Percentiles rank a stretch among this genome's conserved stretches.
Conservation (phyloP, 1,140 invertebrate genomes). For the Mercenaria mercenaria region DNA sequence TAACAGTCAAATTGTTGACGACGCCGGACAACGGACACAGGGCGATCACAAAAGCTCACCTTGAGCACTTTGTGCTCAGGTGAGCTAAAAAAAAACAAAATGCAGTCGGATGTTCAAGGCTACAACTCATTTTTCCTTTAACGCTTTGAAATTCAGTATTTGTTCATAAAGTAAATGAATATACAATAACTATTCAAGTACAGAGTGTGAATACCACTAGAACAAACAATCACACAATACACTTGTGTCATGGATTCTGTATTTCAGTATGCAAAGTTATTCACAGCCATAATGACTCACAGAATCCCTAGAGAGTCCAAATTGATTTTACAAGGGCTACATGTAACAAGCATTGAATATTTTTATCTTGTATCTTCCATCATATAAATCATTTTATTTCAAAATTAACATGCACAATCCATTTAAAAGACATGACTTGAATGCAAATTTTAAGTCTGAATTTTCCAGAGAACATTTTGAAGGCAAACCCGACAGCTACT, state of each 20-base stretch:
- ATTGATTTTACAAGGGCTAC: neutral
- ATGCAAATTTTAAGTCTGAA: neutral
- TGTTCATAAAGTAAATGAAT: too few species aligned
- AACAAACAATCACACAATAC: neutral
- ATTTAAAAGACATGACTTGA: slow-evolving; percentile 3
- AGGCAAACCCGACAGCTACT: neutral
- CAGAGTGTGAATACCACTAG: too few species aligned
- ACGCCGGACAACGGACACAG: too few species aligned
- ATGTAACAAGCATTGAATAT: slow-evolving; percentile 10
- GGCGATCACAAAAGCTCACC: too few species aligned
- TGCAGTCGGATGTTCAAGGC: too few species aligned
- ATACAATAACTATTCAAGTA: too few species aligned
- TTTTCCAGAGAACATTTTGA: neutral
- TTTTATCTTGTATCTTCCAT: neutral
- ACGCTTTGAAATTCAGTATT: too few species aligned
- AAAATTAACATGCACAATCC: slow-evolving; percentile 19
- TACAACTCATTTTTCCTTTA: too few species aligned
- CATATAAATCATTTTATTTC: slow-evolving; percentile 4
- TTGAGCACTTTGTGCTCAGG: too few species aligned
- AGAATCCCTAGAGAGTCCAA: neutral
- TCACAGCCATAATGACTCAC: neutral
- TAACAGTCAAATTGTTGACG: too few species aligned
- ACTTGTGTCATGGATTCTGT: neutral
- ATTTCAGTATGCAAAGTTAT: slow-evolving; percentile 26
- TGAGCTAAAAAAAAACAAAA: too few species aligned